Percentiles rank a stretch among this genome's conserved stretches.
Evolutionary conservation across 2,888 invertebrate genomes (phyloP).

Genomic region (Dinocampus coccinellae): DNA sequence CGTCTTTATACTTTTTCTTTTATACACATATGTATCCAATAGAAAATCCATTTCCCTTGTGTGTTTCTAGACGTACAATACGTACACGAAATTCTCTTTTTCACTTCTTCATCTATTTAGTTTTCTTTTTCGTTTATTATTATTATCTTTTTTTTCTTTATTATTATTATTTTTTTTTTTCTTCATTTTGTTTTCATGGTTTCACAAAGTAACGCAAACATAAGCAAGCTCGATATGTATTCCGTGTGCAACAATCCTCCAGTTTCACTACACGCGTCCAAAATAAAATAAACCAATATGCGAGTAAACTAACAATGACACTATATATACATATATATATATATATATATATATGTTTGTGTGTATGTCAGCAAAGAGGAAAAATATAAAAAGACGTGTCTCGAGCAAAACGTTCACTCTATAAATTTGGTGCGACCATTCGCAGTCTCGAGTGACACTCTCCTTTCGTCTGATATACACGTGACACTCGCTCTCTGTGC

Average conservation of each 20-base stretch:
- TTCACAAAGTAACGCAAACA: background rate
- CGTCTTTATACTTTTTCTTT: background rate
- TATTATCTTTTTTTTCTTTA: background rate
- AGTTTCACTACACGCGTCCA: background rate
- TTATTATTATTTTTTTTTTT: background rate
- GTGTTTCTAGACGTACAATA: background rate
- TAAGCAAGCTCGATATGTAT: background rate
- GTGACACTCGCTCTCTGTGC: constrained; percentile 14
- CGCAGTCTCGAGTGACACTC: background rate
- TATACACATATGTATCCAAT: background rate
- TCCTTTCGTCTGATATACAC: background rate
- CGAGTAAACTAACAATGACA: background rate
- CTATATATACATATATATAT: background rate
- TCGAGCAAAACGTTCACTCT: background rate
- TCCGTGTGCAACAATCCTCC: background rate
- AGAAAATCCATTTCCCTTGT: background rate
- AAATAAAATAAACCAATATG: background rate
- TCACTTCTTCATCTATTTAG: background rate
- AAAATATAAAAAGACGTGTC: constrained; percentile 7
- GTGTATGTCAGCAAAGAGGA: background rate
- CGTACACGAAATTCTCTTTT: background rate
- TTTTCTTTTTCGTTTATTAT: background rate
- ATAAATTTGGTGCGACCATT: constrained; percentile 18
- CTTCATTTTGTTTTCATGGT: background rate
- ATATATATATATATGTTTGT: background rate